Conservation (phyloP, 2,888 invertebrate species). For the Cephus spinipes region DNA sequence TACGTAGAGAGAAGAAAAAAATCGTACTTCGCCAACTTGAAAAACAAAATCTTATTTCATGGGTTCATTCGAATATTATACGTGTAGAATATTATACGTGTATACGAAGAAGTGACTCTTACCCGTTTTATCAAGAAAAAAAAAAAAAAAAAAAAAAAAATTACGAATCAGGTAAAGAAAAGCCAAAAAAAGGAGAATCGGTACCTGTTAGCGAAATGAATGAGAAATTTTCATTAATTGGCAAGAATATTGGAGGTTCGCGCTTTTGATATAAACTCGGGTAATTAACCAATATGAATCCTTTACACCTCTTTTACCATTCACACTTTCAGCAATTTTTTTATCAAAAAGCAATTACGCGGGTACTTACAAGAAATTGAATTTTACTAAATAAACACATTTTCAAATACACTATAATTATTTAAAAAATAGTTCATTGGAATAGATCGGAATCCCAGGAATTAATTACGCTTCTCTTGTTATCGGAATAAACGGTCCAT, state of each 20-base stretch:
- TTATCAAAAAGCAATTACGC: neutral
- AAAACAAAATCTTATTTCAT: neutral
- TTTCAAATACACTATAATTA: no score
- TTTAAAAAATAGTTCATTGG: no score
- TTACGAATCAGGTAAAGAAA: neutral
- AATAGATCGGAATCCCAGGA: no score
- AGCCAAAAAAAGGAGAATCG: neutral
- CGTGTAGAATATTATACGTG: neutral
- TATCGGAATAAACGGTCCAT: no score
- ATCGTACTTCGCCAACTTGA: neutral
- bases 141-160: neutral
- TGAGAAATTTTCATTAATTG: neutral
- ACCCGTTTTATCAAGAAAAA: neutral
- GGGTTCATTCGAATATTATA: neutral
- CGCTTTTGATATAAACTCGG: neutral
- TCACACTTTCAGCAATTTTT: neutral
- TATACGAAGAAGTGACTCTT: neutral
- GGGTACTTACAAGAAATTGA: neutral
- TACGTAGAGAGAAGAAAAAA: neutral
- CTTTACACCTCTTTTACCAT: neutral
- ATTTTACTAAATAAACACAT: neutral
- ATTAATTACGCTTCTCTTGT: no score
- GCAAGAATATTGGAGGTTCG: neutral
- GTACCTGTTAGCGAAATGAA: neutral
- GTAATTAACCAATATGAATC: neutral